A percentile compares a stretch with the other conserved stretches of the same genome.
Evolutionary conservation across 2,113 vertebrate species (phyloP).

Genomic region (Oceanites oceanicus): DNA sequence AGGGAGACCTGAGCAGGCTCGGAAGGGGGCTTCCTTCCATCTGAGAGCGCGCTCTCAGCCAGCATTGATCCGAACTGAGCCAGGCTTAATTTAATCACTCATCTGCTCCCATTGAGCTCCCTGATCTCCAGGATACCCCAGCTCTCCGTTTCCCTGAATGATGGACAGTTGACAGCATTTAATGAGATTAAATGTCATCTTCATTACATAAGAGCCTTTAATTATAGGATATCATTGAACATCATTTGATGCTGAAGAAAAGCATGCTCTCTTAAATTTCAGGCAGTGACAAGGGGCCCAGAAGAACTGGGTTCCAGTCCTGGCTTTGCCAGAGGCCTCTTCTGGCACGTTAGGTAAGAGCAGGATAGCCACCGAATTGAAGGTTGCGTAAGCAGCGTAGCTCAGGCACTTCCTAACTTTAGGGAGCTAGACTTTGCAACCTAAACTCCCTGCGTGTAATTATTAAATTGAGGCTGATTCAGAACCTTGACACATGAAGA

Average conservation of each 20-base stretch:
- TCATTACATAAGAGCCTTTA: slow-evolving; percentile 34
- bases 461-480: slow-evolving; percentile 13
- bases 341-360: not conserved
- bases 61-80: not conserved
- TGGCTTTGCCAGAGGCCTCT: not conserved
- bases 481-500: slow-evolving; percentile 12
- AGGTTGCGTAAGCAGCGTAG: not conserved
- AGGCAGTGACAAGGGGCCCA: not conserved
- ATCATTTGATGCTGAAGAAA: not conserved
- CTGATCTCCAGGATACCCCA: not conserved
- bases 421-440: not conserved
- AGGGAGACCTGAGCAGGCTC: not conserved
- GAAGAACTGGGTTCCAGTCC: not conserved
- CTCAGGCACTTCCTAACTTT: slow-evolving; percentile 5
- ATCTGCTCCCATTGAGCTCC: not conserved
- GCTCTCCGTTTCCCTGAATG: not conserved
- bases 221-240: not conserved
- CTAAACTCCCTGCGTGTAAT: not conserved
- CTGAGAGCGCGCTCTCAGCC: not conserved
- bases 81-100: not conserved
- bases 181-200: slow-evolving; percentile 5
- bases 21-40: not conserved
- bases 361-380: not conserved
- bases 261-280: not conserved
- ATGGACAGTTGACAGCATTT: not conserved